Evolutionary conservation across 1,140 invertebrate genomes (phyloP), one percentile per base, ranked within the genome.

Genomic region (Trinorchestia longiramus): DNA sequence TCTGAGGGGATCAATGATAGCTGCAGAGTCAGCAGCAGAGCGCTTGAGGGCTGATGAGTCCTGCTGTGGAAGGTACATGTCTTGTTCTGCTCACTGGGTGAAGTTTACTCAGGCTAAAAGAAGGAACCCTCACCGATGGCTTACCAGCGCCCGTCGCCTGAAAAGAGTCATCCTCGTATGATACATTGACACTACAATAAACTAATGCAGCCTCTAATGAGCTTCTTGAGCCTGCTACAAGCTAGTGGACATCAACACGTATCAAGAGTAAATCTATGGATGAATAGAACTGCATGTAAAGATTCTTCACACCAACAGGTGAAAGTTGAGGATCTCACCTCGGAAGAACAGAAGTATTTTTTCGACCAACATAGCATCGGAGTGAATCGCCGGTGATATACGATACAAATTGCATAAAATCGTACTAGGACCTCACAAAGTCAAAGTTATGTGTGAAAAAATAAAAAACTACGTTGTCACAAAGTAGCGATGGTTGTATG

Each of bases 1-100:
- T n/a, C 96, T 53, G 43, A 96, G 88, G 43, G 96, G 96, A 57
- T 96, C 96, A 4, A 95, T 95, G 40, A 96, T 95, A 41, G 95
- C 95, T 23, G 41, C 88, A 42, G 88, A 42, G 43, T 91, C 88
- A 44, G 88, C 41, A 42, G 88, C 43, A 11, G 88, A 44, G 88
- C 41, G 6, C 41, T 41, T 43, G 41, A 44, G 41, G 88, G 19
- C 41, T 4, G 87, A n/a, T 8, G 88, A 44, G 41, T 43, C 88
- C 4, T 91, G 88, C 88, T 91, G 88, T 23, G 88, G 88, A 11
- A 91, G 88, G 88, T 91, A 91, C 88, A 91, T 88, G 6, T 88
- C 36, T 17, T 88, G 6, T 36, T 40, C 87, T 4, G 36, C 87
- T 91, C 62, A 36, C 62, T 1, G 28, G 62, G 62, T 28, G 11